These are phyloP conservation scores for Lasioglossum lativentre DNA, from an alignment of 2,888 invertebrate genomes.

Conservation along the genomic window DNA sequence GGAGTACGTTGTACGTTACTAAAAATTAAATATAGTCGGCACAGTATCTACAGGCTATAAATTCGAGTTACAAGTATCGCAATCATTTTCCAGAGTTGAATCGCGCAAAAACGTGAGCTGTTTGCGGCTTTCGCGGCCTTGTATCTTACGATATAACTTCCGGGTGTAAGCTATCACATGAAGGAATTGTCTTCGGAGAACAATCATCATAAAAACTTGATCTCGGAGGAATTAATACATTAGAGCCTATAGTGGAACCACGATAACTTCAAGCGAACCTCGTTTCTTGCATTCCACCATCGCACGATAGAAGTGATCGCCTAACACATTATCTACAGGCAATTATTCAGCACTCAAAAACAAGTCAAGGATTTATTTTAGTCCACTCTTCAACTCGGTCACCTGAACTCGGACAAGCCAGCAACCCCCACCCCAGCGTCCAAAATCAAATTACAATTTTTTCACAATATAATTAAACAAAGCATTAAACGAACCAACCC, in stretches of 20 bases:
- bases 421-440: background rate
- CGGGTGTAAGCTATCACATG: background rate
- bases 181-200: background rate
- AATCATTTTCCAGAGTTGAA: background rate
- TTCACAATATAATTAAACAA: background rate
- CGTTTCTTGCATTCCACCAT: background rate
- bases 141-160: background rate
- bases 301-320: background rate
- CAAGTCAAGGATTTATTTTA: background rate
- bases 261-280: background rate
- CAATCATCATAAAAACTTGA: slow-evolving; percentile 1
- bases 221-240: background rate
- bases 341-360: background rate
- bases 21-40: background rate
- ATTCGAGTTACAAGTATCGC: background rate
- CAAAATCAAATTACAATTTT: background rate
- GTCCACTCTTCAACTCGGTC: background rate
- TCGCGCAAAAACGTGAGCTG: background rate
- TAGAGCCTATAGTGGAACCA: background rate
- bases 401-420: background rate
- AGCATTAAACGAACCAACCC: background rate
- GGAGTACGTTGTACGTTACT: background rate
- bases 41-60: background rate
- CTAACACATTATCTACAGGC: background rate
- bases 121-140: background rate